phyloP scores from a whole-genome alignment of 1,140 invertebrate genomes.

The Drosophila trapezifrons region DNA sequence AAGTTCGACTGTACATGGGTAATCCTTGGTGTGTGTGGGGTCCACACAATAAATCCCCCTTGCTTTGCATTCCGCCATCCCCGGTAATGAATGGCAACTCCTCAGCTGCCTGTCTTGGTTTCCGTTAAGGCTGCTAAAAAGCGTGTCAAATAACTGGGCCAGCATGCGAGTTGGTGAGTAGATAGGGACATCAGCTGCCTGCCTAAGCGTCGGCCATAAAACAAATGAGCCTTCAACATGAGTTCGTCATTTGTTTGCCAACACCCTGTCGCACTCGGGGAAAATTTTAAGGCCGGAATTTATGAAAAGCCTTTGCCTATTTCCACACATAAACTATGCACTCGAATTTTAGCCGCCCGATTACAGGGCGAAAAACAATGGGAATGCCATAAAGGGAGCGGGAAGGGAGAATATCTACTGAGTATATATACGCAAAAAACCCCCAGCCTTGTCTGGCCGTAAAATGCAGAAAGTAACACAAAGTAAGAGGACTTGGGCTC shows the following conservation, averaged over 20 bases:
- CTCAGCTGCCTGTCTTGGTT: constrained; percentile 51
- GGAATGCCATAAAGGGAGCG: constrained; percentile 27
- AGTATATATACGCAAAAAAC: neutral
- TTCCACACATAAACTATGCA: constrained; percentile 46
- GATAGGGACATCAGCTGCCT: constrained; percentile 57
- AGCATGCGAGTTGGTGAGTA: constrained; percentile 12
- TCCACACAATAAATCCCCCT: constrained; percentile 6
- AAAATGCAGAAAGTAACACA: constrained; percentile 78
- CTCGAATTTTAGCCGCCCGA: constrained; percentile 58
- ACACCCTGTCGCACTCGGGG: constrained; percentile 9
- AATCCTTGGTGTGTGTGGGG: neutral
- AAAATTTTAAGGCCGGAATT: constrained; percentile 48
- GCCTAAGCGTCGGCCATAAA: constrained; percentile 72
- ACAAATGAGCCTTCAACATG: constrained; percentile 78
- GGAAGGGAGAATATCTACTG: neutral
- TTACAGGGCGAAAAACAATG: constrained; percentile 46
- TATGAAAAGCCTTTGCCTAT: constrained; percentile 22
- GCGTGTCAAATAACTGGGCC: constrained; percentile 78
- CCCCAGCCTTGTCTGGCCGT: constrained; percentile 49
- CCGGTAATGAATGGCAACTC: constrained; percentile 68
- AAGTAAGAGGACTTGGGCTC: constrained; percentile 53
- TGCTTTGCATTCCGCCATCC: neutral
- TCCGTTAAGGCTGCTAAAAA: constrained; percentile 53
- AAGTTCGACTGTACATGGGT: constrained; percentile 1
- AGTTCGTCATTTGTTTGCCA: constrained; percentile 73